Evolutionary conservation across 2,113 vertebrate genomes (phyloP), one percentile per base, ranked within the genome.

Genomic region (Caranx melampygus): DNA sequence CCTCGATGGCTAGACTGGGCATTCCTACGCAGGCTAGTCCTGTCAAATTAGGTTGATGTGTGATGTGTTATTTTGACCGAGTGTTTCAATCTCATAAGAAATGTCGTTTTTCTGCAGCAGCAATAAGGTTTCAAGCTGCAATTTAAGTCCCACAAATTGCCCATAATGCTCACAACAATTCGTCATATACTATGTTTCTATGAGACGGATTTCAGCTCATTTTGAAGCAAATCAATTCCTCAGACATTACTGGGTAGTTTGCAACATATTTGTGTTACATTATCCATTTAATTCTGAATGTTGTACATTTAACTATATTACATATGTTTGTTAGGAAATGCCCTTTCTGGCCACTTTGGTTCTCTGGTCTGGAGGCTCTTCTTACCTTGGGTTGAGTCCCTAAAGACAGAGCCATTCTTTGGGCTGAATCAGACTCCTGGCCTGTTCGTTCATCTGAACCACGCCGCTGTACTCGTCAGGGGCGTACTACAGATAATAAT

Each of bases 401-500:
- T 99, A 99, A 89, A 99, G 97, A 95, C 98, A 99, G 94, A 99
- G 96, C 98, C 98, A 99, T 93, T 99, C 98, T 97, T 99, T 99
- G 93, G 97, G 95, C 95, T 99, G 98, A 95, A 98, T 95, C 95
- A 99, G 94, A 95, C 96, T 96, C 93, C 97, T 95, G 93, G 96
- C 93, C 93, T 97, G 96, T 92, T 99, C 97, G 91, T 91, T 96
- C 95, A 99, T 94, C 95, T 97, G 97, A 95, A 99, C 93, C 94
- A 99, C 79, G 94, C 94, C 91, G 95, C 95, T 96, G 95, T 98
- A 99, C 94, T 99, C 98, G 72, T 99, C 97, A 70, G 97, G 96
- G 62, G 95, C 94, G 83, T 98, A 97, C 98, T 99, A 96, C 87
- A 96, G 94, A 96, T 75, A 95, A 96, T 89, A 85, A 92, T 57